Percentiles rank a stretch among this genome's conserved stretches.
Conservation (phyloP, 2,797 vertebrate genomes). For the Pagetopsis macropterus region DNA sequence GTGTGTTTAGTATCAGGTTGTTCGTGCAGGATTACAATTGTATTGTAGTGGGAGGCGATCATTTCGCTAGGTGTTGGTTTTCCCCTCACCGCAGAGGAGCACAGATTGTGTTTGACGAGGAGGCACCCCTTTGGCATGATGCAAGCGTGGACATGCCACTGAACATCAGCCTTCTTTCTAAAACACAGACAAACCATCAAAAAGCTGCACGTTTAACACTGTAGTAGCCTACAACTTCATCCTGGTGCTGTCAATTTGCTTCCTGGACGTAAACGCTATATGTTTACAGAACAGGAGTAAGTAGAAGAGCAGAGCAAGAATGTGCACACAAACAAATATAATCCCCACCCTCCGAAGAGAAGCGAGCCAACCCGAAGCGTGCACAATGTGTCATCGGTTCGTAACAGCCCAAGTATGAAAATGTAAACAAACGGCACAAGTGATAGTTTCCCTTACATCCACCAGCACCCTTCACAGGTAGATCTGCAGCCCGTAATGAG, state of each 20-base stretch:
- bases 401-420: neutral
- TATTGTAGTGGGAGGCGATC: conserved; percentile 13
- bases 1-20: conserved; percentile 42
- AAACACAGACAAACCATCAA: neutral
- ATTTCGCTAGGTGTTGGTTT: conserved; percentile 1
- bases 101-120: conserved; percentile 22
- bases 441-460: neutral
- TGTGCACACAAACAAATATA: conserved; percentile 59
- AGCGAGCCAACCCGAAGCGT: conserved; percentile 30
- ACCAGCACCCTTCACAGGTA: neutral
- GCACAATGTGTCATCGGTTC: conserved; percentile 30
- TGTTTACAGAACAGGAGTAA: conserved; percentile 21
- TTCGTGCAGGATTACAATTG: conserved; percentile 30
- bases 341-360: conserved; percentile 52
- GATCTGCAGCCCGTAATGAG: conserved; percentile 22
- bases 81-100: neutral
- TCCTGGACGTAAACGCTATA: neutral
- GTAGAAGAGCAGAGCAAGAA: conserved; percentile 5
- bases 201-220: conserved; percentile 3
- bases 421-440: conserved; percentile 53
- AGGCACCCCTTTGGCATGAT: conserved; percentile 28
- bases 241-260: neutral
- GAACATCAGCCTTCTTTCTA: neutral
- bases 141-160: conserved; percentile 52
- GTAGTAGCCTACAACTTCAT: neutral